These are phyloP conservation scores for Orthonyx spaldingii DNA, from an alignment of 2,113 vertebrate genomes.

Conservation along the genomic window DNA sequence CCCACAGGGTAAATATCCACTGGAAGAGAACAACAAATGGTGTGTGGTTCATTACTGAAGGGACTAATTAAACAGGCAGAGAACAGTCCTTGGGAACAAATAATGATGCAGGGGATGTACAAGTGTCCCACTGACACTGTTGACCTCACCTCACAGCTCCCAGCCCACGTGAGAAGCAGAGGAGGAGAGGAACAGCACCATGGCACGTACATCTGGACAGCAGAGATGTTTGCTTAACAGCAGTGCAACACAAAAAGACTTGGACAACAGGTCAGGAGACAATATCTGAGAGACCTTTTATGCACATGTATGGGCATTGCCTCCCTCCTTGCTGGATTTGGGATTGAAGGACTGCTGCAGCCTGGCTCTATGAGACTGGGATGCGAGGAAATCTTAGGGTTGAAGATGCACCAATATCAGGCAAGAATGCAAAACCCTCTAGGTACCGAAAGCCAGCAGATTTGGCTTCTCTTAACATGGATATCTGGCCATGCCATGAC, in stretches of 20 bases:
- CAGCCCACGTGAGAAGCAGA: not conserved
- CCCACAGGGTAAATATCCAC: not conserved
- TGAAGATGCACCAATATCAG: not conserved
- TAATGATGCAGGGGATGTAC: not conserved
- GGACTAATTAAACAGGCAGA: not conserved
- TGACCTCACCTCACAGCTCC: not conserved
- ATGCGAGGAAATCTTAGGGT: not conserved
- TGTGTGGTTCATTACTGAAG: not conserved
- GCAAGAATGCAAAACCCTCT: not conserved
- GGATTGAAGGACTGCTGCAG: not conserved
- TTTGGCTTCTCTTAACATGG: not conserved
- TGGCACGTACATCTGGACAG: rapidly evolving
- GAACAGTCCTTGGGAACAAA: not conserved
- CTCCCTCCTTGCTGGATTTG: not conserved
- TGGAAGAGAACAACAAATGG: not conserved
- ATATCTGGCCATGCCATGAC: not conserved
- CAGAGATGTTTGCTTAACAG: not conserved
- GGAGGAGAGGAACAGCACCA: not conserved
- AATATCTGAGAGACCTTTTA: not conserved
- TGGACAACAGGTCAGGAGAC: not conserved
- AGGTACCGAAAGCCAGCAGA: not conserved
- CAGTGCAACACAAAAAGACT: not conserved
- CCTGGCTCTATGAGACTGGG: rapidly evolving
- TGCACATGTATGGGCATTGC: not conserved
- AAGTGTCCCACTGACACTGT: not conserved